phyloP scores from a whole-genome alignment of 2,888 invertebrate genomes.

The Apotomis turbidana region DNA sequence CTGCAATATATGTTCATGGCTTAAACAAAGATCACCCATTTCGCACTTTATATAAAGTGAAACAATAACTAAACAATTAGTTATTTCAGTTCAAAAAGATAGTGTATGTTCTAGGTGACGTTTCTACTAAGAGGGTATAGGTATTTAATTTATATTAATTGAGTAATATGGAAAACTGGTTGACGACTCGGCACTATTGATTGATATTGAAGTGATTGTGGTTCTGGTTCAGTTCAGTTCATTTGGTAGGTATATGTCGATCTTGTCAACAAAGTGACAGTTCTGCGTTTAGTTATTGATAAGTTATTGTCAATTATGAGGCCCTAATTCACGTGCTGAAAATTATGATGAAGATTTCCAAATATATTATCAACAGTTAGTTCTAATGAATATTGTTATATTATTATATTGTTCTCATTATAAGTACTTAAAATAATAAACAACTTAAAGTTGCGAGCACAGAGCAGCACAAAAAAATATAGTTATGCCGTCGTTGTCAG shows the following conservation, averaged over 20 bases:
- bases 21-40: conserved; percentile 70
- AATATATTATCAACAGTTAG: too few relatives aligned
- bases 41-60: conserved; percentile 23
- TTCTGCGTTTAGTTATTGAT: conserved; percentile 6
- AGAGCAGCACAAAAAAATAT: too few relatives aligned
- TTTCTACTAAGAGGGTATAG: not conserved
- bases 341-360: too few relatives aligned
- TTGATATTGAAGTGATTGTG: not conserved
- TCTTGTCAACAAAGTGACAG: conserved; percentile 15
- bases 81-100: not conserved
- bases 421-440: too few relatives aligned
- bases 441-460: too few relatives aligned
- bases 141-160: conserved; percentile 21
- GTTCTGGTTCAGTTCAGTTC: not conserved
- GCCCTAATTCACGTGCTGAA: too few relatives aligned
- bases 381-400: too few relatives aligned
- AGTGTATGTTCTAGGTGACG: not conserved
- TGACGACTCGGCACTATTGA: conserved; percentile 19
- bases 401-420: too few relatives aligned
- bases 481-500: too few relatives aligned
- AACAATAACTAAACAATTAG: too few relatives aligned
- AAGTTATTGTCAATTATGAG: too few relatives aligned
- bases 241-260: too few relatives aligned
- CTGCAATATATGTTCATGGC: conserved; percentile 87
- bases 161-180: conserved; percentile 15